Conservation (phyloP, 2,113 vertebrate genomes). For the Pterocles gutturalis region DNA sequence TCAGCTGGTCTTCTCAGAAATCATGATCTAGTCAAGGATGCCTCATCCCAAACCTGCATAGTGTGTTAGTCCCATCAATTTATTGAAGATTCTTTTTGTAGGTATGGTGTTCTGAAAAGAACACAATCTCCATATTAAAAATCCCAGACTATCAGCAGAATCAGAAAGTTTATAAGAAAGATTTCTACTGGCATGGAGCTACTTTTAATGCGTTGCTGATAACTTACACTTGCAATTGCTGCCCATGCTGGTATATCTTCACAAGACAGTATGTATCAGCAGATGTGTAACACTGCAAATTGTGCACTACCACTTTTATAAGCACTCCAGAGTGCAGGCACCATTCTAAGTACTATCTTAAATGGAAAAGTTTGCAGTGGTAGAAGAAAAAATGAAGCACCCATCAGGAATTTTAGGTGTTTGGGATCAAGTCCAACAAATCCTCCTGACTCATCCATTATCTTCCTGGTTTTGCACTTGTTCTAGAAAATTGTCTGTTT, state of each 20-base stretch:
- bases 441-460: slow-evolving; percentile 55
- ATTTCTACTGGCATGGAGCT: background rate
- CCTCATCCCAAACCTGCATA: background rate
- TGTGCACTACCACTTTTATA: background rate
- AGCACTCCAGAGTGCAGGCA: background rate
- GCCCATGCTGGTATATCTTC: background rate
- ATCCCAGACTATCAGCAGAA: background rate
- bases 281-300: background rate
- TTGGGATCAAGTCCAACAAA: slow-evolving; percentile 47
- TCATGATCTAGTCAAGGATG: background rate
- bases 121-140: background rate
- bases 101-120: background rate
- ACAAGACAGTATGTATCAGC: background rate
- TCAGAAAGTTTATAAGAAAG: background rate
- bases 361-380: slow-evolving; percentile 24
- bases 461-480: background rate
- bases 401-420: slow-evolving; percentile 12
- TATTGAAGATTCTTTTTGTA: background rate
- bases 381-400: slow-evolving; percentile 3
- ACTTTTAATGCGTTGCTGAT: background rate
- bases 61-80: background rate
- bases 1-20: background rate
- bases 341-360: background rate
- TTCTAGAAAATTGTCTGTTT: slow-evolving; percentile 15
- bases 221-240: background rate